A percentile compares a stretch with the other conserved stretches of the same genome.
These are phyloP conservation scores for Mormyrops boulengeri DNA, from an alignment of 2,797 vertebrate species.

Conservation along the genomic window DNA sequence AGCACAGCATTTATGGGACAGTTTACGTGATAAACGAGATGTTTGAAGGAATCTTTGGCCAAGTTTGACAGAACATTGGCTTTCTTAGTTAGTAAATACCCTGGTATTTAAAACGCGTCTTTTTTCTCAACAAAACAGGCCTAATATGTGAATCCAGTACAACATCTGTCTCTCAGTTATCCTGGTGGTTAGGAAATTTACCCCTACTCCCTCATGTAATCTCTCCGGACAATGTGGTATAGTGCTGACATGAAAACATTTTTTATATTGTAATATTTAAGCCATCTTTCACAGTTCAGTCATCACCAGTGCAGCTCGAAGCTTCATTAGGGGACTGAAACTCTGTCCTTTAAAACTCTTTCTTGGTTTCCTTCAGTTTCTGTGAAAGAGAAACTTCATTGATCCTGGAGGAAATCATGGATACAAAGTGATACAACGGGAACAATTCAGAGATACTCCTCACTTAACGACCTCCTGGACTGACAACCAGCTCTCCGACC, in stretches of 20 bases:
- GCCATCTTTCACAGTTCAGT: conserved; percentile 22
- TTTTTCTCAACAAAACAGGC: background rate
- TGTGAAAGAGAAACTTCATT: conserved; percentile 6
- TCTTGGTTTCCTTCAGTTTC: conserved; percentile 28
- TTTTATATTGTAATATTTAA: conserved; percentile 45
- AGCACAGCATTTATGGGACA: background rate
- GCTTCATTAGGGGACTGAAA: conserved; percentile 35
- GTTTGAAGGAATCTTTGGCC: background rate
- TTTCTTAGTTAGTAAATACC: background rate
- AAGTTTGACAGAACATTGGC: background rate
- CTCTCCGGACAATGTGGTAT: conserved; percentile 41
- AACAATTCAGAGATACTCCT: background rate
- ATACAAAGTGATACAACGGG: background rate
- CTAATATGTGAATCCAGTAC: background rate
- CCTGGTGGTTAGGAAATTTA: background rate
- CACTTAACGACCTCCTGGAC: background rate
- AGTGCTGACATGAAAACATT: conserved; percentile 27
- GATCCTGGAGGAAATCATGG: background rate
- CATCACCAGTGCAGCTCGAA: conserved; percentile 14
- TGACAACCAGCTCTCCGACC: background rate
- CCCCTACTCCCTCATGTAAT: conserved; percentile 47
- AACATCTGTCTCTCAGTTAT: background rate
- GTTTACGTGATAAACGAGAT: background rate
- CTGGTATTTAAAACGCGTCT: conserved; percentile 13
- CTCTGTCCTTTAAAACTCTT: background rate